Conservation (phyloP, 2,888 invertebrate species). For the Nezara viridula region DNA sequence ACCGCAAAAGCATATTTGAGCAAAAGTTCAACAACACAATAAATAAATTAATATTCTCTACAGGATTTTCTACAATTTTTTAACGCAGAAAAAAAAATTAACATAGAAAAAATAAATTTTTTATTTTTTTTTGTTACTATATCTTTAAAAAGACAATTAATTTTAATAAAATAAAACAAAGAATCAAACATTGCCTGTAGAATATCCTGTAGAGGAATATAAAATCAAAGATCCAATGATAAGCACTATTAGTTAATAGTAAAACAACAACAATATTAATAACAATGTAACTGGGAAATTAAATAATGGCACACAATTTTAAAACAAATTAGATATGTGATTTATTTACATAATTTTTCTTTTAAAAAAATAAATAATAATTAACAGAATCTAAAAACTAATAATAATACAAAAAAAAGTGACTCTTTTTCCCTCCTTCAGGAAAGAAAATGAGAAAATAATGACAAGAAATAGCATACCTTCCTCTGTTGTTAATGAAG, state of each 20-base stretch:
- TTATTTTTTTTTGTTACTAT: no score
- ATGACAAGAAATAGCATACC: constrained; percentile 50
- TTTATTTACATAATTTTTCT: neutral
- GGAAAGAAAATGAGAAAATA: constrained; percentile 4
- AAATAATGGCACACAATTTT: constrained; percentile 6
- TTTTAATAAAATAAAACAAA: neutral
- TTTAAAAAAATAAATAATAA: no score
- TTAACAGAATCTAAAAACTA: neutral
- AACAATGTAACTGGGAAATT: neutral
- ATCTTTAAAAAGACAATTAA: no score
- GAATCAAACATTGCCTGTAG: neutral
- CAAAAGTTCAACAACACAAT: constrained; percentile 65
- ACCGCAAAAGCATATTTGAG: constrained; percentile 69
- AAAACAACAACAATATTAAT: neutral
- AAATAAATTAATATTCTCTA: constrained; percentile 48
- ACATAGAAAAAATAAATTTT: no score
- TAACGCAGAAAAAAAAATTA: no score
- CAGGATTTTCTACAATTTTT: constrained; percentile 50
- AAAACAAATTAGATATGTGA: neutral
- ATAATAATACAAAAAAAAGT: neutral
- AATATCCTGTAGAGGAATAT: constrained; percentile 26
- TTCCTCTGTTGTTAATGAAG: constrained; percentile 51
- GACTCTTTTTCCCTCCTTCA: neutral
- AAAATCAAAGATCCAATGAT: constrained; percentile 13
- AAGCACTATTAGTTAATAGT: constrained; percentile 3